These are phyloP conservation scores for Anhinga rufa DNA, from an alignment of 2,113 vertebrate genomes.

Conservation along the genomic window DNA sequence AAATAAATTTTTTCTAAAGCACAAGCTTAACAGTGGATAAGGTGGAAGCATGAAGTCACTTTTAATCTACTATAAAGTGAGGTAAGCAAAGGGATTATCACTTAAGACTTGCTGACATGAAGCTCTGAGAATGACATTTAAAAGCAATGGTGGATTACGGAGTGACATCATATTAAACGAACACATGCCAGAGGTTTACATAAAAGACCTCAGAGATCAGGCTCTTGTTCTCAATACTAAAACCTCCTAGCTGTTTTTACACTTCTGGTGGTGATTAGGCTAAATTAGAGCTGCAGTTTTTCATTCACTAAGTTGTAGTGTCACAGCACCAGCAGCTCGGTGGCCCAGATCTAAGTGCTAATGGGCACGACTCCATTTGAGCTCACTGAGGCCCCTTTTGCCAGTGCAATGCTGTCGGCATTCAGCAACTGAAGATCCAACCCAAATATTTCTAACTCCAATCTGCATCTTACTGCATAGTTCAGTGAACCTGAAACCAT, in stretches of 20 bases:
- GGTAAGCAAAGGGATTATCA: constrained; percentile 62
- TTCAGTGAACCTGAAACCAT: not conserved
- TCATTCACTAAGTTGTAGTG: not conserved
- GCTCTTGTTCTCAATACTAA: constrained; percentile 12
- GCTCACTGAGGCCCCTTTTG: not conserved
- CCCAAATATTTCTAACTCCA: not conserved
- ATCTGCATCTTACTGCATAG: not conserved
- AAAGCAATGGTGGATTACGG: constrained; percentile 58
- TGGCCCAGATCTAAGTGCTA: not conserved
- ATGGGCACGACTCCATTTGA: not conserved
- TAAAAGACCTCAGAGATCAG: constrained; percentile 41
- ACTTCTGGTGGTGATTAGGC: not conserved
- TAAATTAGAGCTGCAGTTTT: not conserved
- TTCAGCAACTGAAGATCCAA: not conserved
- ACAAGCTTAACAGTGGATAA: constrained; percentile 36
- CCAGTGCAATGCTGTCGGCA: rapidly evolving
- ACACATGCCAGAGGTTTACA: constrained; percentile 53
- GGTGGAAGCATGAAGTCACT: constrained; percentile 54
- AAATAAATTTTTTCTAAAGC: constrained; percentile 45
- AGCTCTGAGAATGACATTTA: constrained; percentile 61
- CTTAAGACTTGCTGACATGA: constrained; percentile 54
- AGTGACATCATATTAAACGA: constrained; percentile 56
- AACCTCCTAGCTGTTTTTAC: not conserved
- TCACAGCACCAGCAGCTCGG: not conserved
- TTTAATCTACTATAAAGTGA: constrained; percentile 61